Evolutionary conservation across 2,888 invertebrate genomes (phyloP).

Genomic region (Alsophila aescularia): DNA sequence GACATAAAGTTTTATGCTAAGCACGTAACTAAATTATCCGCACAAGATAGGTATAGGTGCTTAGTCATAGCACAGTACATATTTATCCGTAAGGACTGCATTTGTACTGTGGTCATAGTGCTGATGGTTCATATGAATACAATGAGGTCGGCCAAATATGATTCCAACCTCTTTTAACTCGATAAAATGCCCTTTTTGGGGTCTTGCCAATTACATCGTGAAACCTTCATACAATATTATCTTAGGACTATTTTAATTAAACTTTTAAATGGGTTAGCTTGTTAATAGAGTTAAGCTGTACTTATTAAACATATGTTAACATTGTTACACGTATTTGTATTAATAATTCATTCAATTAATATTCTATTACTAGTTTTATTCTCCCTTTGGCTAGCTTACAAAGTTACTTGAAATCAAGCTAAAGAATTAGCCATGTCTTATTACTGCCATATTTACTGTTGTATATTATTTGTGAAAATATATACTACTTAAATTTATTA

Average conservation of each 20-base stretch:
- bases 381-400: not conserved
- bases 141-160: slow-evolving; percentile 31
- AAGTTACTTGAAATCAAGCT: not conserved
- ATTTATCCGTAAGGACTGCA: no score
- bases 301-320: slow-evolving; percentile 17
- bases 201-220: slow-evolving; percentile 50
- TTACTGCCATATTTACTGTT: no score
- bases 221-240: slow-evolving; percentile 60
- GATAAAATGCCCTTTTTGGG: slow-evolving; percentile 51
- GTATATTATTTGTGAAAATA: not conserved
- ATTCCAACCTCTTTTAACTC: slow-evolving; percentile 40
- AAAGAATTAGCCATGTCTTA: not conserved
- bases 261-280: slow-evolving; percentile 57
- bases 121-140: slow-evolving; percentile 22
- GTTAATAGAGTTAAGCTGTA: slow-evolving; percentile 41
- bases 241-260: slow-evolving; percentile 69
- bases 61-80: no score
- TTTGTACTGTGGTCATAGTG: no score
- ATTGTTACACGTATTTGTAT: slow-evolving; percentile 7
- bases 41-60: not conserved
- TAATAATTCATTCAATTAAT: not conserved
- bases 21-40: slow-evolving; percentile 9
- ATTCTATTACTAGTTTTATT: not conserved
- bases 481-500: no score
- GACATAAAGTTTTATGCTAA: not conserved